Percentiles rank a stretch among this genome's conserved stretches.
These are phyloP conservation scores for Astreopora myriophthalma DNA, from an alignment of 64 coral and sea anemone genomes.

Conservation along the genomic window DNA sequence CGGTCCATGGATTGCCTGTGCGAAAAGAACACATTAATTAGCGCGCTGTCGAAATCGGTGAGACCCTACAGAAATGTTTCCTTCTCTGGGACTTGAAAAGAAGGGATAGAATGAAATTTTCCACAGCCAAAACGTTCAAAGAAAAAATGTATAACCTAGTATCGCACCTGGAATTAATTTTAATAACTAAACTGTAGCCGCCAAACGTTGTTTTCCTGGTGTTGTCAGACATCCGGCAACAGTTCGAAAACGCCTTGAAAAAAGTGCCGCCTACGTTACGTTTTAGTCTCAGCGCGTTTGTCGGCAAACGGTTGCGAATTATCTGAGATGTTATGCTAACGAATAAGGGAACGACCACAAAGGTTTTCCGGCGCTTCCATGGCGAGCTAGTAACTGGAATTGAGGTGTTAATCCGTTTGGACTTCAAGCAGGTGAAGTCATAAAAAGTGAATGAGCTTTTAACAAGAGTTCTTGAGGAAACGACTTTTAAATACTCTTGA, in stretches of 20 bases:
- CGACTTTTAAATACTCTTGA: constrained; percentile 14
- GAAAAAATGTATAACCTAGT: background rate
- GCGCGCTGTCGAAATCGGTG: background rate
- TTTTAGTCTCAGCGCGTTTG: background rate
- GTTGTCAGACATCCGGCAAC: background rate
- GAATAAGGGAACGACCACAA: background rate
- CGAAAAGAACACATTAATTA: background rate
- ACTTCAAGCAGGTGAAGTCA: constrained; percentile 26
- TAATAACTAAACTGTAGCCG: constrained; percentile 21
- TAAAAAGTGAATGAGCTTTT: constrained; percentile 30
- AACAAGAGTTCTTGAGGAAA: constrained; percentile 21
- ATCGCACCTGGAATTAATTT: background rate
- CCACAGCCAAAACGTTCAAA: background rate
- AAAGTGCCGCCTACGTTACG: background rate
- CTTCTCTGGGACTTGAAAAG: background rate
- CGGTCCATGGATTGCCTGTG: background rate
- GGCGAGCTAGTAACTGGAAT: constrained; percentile 24
- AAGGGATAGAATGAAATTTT: background rate
- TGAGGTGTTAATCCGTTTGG: constrained; percentile 16
- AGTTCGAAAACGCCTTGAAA: background rate
- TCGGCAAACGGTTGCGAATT: constrained; percentile 12
- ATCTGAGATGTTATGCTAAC: constrained; percentile 9
- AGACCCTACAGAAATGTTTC: too few species aligned
- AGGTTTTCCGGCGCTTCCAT: background rate
- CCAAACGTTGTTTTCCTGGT: background rate